phyloP scores from a whole-genome alignment of 2,113 vertebrate genomes.

The Dicaeum eximium region DNA sequence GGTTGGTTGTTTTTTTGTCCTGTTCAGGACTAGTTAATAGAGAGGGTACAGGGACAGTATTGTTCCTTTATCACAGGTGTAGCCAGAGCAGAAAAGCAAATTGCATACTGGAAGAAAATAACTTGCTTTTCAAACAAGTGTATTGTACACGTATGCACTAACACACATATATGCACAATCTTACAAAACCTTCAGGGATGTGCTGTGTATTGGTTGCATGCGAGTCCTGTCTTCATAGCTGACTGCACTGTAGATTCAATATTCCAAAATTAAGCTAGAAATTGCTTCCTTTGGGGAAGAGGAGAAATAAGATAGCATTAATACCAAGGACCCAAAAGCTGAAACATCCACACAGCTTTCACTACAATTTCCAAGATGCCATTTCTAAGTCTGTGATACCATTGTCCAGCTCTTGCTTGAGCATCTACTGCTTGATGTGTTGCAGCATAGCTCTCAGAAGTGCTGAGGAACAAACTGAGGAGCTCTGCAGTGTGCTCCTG shows the following conservation, averaged over 20 bases:
- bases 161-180: no score
- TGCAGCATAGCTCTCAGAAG: neutral
- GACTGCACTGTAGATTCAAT: neutral
- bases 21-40: neutral
- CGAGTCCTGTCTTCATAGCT: neutral
- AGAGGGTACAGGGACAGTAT: neutral
- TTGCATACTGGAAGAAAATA: neutral
- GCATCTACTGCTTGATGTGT: neutral
- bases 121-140: neutral
- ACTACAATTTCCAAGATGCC: neutral
- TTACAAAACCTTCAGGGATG: neutral
- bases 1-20: neutral
- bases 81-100: slow-evolving; percentile 30
- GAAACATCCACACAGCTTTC: neutral
- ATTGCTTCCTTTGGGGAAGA: neutral
- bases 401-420: neutral
- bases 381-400: neutral
- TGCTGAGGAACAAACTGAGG: neutral
- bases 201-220: neutral
- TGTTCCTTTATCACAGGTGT: slow-evolving; percentile 59
- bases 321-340: neutral
- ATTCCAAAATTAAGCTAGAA: neutral
- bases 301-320: neutral
- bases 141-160: neutral
- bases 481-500: neutral